Base-by-base conservation (phyloP, 2,888 invertebrate species). In the Hirtodrosophila duncani region DNA sequence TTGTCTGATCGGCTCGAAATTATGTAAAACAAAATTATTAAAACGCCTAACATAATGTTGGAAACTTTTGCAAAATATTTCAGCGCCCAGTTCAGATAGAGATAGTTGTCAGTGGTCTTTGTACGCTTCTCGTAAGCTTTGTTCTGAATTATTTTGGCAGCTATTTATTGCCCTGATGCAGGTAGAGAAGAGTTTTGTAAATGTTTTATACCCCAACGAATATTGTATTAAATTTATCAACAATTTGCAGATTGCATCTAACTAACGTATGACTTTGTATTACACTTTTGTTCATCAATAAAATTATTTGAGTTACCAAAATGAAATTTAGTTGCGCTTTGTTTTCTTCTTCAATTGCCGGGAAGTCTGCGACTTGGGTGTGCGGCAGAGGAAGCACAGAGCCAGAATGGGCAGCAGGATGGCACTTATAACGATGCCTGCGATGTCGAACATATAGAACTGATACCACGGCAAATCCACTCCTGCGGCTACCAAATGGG, bases 361-460 rank as follows among this genome's bases (percentile, higher is more conserved):
- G 1, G 14, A 0, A 1, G 11, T 24, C 5, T n/a, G 11, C 1
- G 16, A 11, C 1, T 3, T 10, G n/a, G n/a, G n/a, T n/a, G n/a
- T n/a, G n/a, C 36, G 49, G 23, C 23, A 49, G 0, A 45, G 5
- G 1, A 3, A 13, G 8, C 23, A 1, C 0, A 55, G 5, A 5
- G n/a, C 6, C 0, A 39, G 1, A 11, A 26, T 10, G 4, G 59
- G 29, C 2, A 56, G 2, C 0, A 55, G n/a, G n/a, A n/a, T n/a
- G n/a, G n/a, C n/a, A n/a, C n/a, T n/a, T n/a, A n/a, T n/a, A n/a
- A n/a, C 50, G 4, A 78, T 45, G 0, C 14, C 66, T 0, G 77
- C 20, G 1, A 86, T 67, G 45, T 86, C 87, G 3, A 87, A 8
- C 2, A 86, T 59, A 46, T 84, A 83, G 23, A 83, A 84, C 33